These are phyloP conservation scores for Cassiopea xamachana DNA, from an alignment of 30 jellyfish, hydroid and myxozoan species.

Conservation along the genomic window DNA sequence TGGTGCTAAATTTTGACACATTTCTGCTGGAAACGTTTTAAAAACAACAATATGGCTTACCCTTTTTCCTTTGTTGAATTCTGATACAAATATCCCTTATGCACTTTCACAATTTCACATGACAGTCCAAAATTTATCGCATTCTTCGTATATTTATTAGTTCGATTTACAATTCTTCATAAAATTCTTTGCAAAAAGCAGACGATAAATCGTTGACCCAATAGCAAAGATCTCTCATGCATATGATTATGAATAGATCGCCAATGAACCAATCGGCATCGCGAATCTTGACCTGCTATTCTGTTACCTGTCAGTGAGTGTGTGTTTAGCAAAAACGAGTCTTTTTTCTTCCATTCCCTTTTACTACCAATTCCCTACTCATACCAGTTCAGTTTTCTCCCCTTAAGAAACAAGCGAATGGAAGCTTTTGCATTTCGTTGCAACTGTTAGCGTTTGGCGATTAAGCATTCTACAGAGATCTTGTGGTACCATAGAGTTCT, in stretches of 20 bases:
- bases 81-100: background rate
- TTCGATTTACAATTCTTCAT: conserved; percentile 17
- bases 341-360: background rate
- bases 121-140: background rate
- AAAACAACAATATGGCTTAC: background rate
- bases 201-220: conserved; percentile 59
- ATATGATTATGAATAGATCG: conserved; percentile 44
- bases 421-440: too few species aligned
- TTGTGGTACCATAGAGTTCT: too few species aligned
- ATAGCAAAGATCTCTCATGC: conserved; percentile 28
- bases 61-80: background rate
- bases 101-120: background rate
- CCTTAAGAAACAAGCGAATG: too few species aligned
- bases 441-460: too few species aligned
- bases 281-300: conserved; percentile 42
- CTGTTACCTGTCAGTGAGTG: conserved; percentile 37
- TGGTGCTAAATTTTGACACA: background rate
- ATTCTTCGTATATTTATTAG: conserved; percentile 5
- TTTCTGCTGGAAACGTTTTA: background rate
- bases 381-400: too few species aligned
- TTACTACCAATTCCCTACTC: too few species aligned
- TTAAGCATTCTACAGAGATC: too few species aligned
- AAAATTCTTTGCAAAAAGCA: background rate
- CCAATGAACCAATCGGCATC: conserved; percentile 35
- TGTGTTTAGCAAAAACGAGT: background rate